Evolutionary conservation across 1,140 invertebrate genomes (phyloP).

Genomic region (Aplysia californica): DNA sequence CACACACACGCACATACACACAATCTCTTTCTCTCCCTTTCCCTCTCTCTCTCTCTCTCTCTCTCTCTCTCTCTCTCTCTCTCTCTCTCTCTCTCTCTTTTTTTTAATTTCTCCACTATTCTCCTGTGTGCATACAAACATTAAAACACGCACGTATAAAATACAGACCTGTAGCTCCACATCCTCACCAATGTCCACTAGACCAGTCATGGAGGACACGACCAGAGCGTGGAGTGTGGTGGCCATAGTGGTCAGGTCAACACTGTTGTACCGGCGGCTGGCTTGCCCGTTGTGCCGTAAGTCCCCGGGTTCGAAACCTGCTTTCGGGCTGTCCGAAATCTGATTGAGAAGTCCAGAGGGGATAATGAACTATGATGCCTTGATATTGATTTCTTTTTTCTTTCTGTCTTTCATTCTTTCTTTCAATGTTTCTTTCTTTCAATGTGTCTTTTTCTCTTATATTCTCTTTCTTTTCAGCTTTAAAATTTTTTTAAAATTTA

Average conservation of each 20-base stretch:
- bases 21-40: too few species aligned
- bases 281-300: neutral
- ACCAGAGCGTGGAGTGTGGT: slow-evolving; percentile 4
- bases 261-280: neutral
- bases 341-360: neutral
- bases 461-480: too few species aligned
- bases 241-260: slow-evolving; percentile 17
- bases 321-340: neutral
- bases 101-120: too few species aligned
- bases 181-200: slow-evolving; percentile 4
- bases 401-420: too few species aligned
- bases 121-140: too few species aligned
- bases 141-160: too few species aligned
- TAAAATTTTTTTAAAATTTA: too few species aligned
- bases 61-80: too few species aligned
- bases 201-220: neutral
- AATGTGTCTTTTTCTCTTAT: neutral
- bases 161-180: neutral
- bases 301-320: neutral
- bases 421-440: neutral
- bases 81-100: too few species aligned
- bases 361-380: neutral
- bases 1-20: too few species aligned
- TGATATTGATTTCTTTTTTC: neutral
- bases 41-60: too few species aligned